Evolutionary conservation across 1,140 invertebrate genomes (phyloP), one percentile per base, ranked within the genome.

Genomic region (Belonocnema kinseyi): DNA sequence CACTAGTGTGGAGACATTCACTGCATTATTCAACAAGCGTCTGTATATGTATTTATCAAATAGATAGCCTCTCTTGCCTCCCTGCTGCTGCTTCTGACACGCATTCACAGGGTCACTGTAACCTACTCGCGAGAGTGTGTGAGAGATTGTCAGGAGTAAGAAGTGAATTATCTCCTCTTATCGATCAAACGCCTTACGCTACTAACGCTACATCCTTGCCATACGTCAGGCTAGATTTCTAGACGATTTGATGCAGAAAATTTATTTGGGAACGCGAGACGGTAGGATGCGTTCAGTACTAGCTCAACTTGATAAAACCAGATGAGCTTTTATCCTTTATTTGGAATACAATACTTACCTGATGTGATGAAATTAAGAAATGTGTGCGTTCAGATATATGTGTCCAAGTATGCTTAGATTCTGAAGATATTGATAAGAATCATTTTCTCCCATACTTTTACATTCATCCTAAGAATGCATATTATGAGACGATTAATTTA

Each of bases 31-130:
- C 88, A 90, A 87, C 82, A 79, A 76, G 76, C 81, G 77, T 72
- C 85, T 84, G 84, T 90, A 90, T 90, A 85, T 84, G 84, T 90
- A 90, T 90, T 90, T 90, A 90, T 90, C 89, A 90, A 87, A 83
- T 81, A 85, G 88, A 89, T 89, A 87, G 85, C 81, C 84, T 61
- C 52, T 75, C 70, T 75, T 79, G 56, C 82, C 78, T 77, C 58
- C 33, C 58, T 51, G 76, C 52, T 58, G 74, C 66, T 58, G 61
- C 40, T 74, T 61, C 71, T 70, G 77, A 73, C 70, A 66, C 72
- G 26, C 72, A 19, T 66, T 66, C 61, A 66, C 26, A 12, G 16
- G 61, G 61, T 66, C 61, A 66, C 33, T 66, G 40, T 66, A 26
- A 66, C 61, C 61, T 66, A n/a, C 33, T 40, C 61, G 46, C 33